A percentile compares a stretch with the other conserved stretches of the same genome.
phyloP scores from a whole-genome alignment of 2,888 invertebrate species.

The Pegoplata infirma region DNA sequence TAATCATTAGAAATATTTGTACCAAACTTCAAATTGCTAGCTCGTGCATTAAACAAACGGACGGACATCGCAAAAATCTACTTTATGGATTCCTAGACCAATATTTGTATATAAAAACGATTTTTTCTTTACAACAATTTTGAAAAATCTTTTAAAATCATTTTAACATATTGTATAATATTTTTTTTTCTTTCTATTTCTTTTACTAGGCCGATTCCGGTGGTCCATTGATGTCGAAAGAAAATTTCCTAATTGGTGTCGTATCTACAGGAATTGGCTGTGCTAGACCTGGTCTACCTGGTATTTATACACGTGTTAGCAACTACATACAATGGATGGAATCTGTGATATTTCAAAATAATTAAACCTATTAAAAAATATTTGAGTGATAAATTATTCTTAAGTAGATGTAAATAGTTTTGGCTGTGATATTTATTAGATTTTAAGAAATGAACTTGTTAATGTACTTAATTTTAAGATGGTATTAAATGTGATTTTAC shows the following conservation, averaged over 20 bases:
- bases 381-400: no score
- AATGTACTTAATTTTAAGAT: background rate
- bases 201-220: conserved; percentile 89
- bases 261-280: conserved; percentile 93
- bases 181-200: background rate
- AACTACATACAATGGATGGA: conserved; percentile 89
- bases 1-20: no score
- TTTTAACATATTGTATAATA: no score
- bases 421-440: background rate
- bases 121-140: no score
- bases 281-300: conserved; percentile 88
- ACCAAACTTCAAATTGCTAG: no score
- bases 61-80: no score
- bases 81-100: no score
- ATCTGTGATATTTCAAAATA: conserved; percentile 66
- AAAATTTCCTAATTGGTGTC: conserved; percentile 84
- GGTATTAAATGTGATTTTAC: background rate
- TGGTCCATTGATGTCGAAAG: conserved; percentile 87
- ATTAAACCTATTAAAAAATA: background rate
- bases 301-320: conserved; percentile 90
- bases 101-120: no score
- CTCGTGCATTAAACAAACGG: no score
- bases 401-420: no score
- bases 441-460: background rate
- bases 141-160: no score